Evolutionary conservation across 2,888 invertebrate genomes (phyloP), one percentile per base, ranked within the genome.

Genomic region (Rhogogaster chlorosoma): DNA sequence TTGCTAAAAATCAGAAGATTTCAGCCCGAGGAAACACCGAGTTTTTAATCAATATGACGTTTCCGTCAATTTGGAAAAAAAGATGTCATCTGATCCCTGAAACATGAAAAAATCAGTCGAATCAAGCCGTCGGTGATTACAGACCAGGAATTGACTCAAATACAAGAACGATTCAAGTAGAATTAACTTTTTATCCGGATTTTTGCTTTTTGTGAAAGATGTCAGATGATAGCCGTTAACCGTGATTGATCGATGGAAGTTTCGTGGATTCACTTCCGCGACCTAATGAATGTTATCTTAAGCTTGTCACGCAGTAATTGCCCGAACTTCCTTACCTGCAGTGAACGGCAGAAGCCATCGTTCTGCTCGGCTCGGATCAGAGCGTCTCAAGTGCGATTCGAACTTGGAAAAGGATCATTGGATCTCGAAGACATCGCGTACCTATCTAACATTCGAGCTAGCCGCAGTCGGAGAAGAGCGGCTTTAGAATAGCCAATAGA

Each of bases 331-430:
- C 82, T 64, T 6, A n/a, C 42, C 64, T 36, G 36, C 4, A 18
- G 9, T 7, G 22, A 61, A 26, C 82, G 38, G 64, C 18, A 82
- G 26, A 42, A 64, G 42, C 42, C 22, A 82, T 42, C 22, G 15
- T 57, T 18, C 64, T 26, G 45, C 32, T 83, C 15, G 67, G 38
- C 38, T 12, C 61, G 80, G 57, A 38, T 80, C 57, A 61, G 36
- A 80, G 80, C 78, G n/a, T 53, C 78, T 78, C n/a, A 6, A 78
- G 49, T 78, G 78, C 61, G 80, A 61, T 36, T 80, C n/a, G 36
- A 80, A 80, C 61, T 78, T 36, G 22, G 26, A 36, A 61, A 57
- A 57, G 78, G 57, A 78, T 78, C n/a, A 78, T 78, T 36, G 61
- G 38, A 78, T 61, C 38, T 38, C 10, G 36, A 12, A 18, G 26